These are phyloP conservation scores for Microcebus lehilahytsara DNA, from an alignment of 2,113 vertebrate species.

Conservation along the genomic window DNA sequence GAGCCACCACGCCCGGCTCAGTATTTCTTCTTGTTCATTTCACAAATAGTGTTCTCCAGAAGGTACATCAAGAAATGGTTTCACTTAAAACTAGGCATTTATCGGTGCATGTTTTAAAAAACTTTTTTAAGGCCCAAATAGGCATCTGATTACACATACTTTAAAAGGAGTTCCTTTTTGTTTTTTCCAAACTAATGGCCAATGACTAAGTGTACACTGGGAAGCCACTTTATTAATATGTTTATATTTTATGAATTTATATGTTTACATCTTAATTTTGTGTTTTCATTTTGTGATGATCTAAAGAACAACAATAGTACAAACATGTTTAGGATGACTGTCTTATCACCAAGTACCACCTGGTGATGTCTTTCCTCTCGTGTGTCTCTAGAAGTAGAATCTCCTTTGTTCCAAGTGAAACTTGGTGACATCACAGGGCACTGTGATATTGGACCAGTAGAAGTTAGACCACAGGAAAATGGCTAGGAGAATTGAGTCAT, in stretches of 20 bases:
- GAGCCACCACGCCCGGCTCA: no score
- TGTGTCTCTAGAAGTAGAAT: background rate
- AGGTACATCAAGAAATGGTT: no score
- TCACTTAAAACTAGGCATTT: background rate
- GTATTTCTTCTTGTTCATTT: no score
- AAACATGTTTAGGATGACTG: background rate
- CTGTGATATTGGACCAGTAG: background rate
- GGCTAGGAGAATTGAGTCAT: background rate
- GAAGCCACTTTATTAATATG: background rate
- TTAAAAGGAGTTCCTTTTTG: background rate
- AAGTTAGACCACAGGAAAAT: background rate
- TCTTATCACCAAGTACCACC: background rate
- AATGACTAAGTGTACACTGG: background rate
- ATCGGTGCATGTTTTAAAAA: background rate
- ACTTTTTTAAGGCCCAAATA: background rate
- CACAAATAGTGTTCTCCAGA: no score
- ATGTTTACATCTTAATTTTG: background rate
- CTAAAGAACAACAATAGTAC: background rate
- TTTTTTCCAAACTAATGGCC: background rate
- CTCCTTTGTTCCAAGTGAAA: background rate
- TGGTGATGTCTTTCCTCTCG: background rate
- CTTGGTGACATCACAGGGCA: background rate
- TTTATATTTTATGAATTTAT: background rate
- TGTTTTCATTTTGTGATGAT: background rate
- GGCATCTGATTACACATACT: background rate